Conservation (phyloP, 1,140 invertebrate species). For the Cotesia glomerata region DNA sequence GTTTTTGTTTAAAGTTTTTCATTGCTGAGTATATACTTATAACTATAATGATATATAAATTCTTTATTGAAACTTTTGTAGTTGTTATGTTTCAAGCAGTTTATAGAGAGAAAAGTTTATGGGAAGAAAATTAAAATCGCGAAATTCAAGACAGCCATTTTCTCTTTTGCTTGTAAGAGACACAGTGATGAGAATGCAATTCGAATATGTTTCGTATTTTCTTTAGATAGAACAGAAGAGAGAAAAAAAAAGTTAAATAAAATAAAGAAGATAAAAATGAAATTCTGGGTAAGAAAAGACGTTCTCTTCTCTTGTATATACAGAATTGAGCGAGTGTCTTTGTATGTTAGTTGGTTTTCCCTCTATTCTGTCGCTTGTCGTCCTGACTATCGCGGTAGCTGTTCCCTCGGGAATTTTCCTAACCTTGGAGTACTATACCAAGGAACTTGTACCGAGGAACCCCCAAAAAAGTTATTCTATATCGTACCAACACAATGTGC, state of each 20-base stretch:
- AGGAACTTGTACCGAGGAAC: background rate
- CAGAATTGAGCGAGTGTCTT: background rate
- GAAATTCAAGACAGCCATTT: background rate
- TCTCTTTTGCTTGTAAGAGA: background rate
- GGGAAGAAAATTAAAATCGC: background rate
- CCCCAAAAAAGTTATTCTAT: background rate
- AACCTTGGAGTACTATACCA: background rate
- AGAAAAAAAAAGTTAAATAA: background rate
- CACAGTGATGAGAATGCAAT: slow-evolving; percentile 2
- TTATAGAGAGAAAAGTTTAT: background rate
- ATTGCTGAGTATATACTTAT: too few species aligned
- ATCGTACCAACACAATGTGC: background rate
- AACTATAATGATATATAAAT: too few species aligned
- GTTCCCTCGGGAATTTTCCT: background rate
- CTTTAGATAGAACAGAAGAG: background rate
- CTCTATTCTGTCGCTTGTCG: background rate
- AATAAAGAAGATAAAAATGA: background rate
- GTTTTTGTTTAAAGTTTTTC: too few species aligned
- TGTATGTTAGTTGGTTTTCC: background rate
- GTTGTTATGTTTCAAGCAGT: background rate
- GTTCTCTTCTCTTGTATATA: background rate
- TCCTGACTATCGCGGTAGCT: slow-evolving; percentile 3
- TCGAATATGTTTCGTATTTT: background rate
- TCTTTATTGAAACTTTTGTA: too few species aligned
- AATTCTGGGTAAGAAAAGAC: background rate